Base-by-base conservation (phyloP, 2,888 invertebrate species). In the Clivina fossor region DNA sequence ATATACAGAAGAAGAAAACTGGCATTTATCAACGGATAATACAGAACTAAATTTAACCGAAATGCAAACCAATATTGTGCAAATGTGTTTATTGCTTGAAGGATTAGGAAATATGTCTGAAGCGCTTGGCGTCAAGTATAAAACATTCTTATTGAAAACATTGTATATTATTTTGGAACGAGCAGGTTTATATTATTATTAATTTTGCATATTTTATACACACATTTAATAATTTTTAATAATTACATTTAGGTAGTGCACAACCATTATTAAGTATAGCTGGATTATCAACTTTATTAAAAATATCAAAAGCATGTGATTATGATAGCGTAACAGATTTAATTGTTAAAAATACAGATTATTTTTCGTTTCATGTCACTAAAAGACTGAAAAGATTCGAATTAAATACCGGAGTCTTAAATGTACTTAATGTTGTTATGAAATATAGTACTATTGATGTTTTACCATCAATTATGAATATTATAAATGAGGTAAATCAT, bases 381-480 rank as follows among this genome's bases (percentile, higher is more conserved):
- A 70, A 78, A 0, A 77, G 82, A 64, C 74, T 90, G 1, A 84
- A 81, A 56, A 80, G 78, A 72, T 78, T 78, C 1, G 80, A 82
- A 68, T 74, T 81, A 62, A 83, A 83, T 65, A 76, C 81, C 51
- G 80, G 82, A 1, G 86, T 87, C 9, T 75, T 90, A 24, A 82
- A 86, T 64, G 88, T 90, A 40, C 73, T 91, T 7, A 77, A 80
- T 0, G 84, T 88, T 20, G 83, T 90, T 2, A 80, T 90, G 76
- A 82, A 82, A 64, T 83, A 86, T 68, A 84, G 86, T 62, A 81
- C 82, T 33, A 71, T 80, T 7, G 78, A 78, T 32, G 80, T 86
- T 55, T 71, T 88, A 44, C 80, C 83, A 2, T 82, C 83, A 64
- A 72, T 90, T 26, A 81, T 84, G 53, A 80, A 82, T 37, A 84